Conservation (phyloP, 2,888 invertebrate genomes). For the Pammene fasciana region DNA sequence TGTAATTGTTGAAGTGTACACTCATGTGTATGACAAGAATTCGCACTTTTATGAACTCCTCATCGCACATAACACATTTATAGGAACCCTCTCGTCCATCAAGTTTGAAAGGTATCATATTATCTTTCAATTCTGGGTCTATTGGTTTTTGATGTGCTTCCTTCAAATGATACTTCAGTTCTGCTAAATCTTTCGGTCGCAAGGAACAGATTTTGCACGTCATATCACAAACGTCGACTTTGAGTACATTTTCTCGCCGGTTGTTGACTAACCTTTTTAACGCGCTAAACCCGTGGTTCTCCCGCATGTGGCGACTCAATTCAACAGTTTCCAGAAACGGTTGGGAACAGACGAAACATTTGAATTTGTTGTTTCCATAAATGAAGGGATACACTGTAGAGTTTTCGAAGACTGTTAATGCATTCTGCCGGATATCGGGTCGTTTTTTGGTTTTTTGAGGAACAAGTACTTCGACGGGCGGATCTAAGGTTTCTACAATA, state of each 20-base stretch:
- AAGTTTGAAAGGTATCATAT: conserved; percentile 74
- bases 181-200: conserved; percentile 54
- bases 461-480: conserved; percentile 43
- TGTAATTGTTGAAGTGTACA: conserved; percentile 77
- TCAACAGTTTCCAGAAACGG: conserved; percentile 67
- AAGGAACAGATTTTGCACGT: conserved; percentile 68
- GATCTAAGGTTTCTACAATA: conserved; percentile 38
- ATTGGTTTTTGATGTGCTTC: conserved; percentile 65
- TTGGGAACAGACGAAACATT: conserved; percentile 75
- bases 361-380: conserved; percentile 76
- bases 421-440: conserved; percentile 68
- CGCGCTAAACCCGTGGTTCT: conserved; percentile 65
- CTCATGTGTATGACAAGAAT: conserved; percentile 78
- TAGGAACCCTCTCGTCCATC: conserved; percentile 61
- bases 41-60: conserved; percentile 72
- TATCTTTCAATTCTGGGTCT: conserved; percentile 71
- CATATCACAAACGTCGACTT: conserved; percentile 72
- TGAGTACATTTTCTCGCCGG: conserved; percentile 69
- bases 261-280: conserved; percentile 72
- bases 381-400: conserved; percentile 76
- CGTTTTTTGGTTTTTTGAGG: conserved; percentile 51
- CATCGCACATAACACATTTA: conserved; percentile 70
- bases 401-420: conserved; percentile 70
- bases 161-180: conserved; percentile 70
- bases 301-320: conserved; percentile 68